These are phyloP conservation scores for Danio albolineatus DNA, from an alignment of 2,797 vertebrate genomes.

Conservation along the genomic window DNA sequence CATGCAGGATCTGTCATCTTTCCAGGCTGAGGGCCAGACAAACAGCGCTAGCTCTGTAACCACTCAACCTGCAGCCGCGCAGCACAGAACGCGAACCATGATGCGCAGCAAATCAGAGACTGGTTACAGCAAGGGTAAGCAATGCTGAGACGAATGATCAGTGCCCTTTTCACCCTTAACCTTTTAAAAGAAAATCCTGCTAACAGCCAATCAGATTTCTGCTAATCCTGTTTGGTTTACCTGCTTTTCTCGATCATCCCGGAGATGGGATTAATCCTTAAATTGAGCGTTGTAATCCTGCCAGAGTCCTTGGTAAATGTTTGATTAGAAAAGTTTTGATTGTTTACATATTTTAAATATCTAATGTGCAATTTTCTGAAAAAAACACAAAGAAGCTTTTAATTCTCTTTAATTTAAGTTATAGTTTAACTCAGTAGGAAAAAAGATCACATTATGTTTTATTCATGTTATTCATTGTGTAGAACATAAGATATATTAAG, in stretches of 20 bases:
- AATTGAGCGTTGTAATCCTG: constrained; percentile 33
- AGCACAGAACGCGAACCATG: constrained; percentile 84
- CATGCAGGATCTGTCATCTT: constrained; percentile 96
- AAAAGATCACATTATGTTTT: background rate
- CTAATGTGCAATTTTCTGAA: background rate
- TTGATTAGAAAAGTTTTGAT: constrained; percentile 13
- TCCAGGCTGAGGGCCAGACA: constrained; percentile 82
- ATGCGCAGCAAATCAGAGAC: constrained; percentile 92
- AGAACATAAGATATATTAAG: background rate
- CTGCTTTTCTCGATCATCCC: constrained; percentile 19
- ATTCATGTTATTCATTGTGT: background rate
- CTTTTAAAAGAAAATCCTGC: constrained; percentile 3
- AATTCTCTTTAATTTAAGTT: background rate
- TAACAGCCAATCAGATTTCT: constrained; percentile 10
- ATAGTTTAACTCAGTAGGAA: background rate
- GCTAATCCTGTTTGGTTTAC: constrained; percentile 33
- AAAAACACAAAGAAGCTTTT: background rate
- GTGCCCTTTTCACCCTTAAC: background rate
- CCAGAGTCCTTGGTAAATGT: background rate
- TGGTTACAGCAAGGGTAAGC: constrained; percentile 82
- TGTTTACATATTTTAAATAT: background rate
- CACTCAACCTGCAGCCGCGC: constrained; percentile 79
- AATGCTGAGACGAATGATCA: background rate
- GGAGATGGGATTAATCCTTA: constrained; percentile 48
- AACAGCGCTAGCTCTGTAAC: constrained; percentile 68